phyloP scores from a whole-genome alignment of 2,113 vertebrate genomes.

The Pongo pygmaeus region DNA sequence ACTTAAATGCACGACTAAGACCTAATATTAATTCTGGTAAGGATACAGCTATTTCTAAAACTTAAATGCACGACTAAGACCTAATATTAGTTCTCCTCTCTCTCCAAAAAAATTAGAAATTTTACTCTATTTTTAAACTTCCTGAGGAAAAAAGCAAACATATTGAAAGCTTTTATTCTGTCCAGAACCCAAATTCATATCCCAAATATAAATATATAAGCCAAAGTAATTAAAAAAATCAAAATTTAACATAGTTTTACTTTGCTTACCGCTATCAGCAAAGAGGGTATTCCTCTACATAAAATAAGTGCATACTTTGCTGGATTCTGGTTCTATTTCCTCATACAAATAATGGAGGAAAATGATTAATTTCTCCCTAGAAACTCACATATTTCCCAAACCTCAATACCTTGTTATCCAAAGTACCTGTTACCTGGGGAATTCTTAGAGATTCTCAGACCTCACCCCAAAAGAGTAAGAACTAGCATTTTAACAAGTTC shows the following conservation, averaged over 20 bases:
- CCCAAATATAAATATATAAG: not conserved
- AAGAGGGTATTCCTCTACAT: not conserved
- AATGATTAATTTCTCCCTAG: not conserved
- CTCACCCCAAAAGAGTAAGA: not conserved
- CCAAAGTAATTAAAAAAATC: not conserved
- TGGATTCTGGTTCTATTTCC: not conserved
- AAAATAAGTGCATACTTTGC: not conserved
- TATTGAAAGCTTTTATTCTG: not conserved
- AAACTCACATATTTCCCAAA: not conserved
- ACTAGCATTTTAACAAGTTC: conserved; percentile 5
- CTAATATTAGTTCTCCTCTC: not conserved
- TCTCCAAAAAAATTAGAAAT: not conserved
- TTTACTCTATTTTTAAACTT: conserved; percentile 13
- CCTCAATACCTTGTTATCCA: not conserved
- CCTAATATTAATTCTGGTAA: not conserved
- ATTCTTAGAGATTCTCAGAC: not conserved
- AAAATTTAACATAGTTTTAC: not conserved
- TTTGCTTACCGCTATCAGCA: not conserved
- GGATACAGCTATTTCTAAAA: conserved; percentile 31
- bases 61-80: not conserved
- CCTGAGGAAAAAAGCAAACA: not conserved
- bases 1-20: not conserved
- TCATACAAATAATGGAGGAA: not conserved
- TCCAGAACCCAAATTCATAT: not conserved
- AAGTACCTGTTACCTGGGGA: not conserved